Evolutionary conservation across 2,113 vertebrate species (phyloP).

Genomic region (Cavia porcellus): DNA sequence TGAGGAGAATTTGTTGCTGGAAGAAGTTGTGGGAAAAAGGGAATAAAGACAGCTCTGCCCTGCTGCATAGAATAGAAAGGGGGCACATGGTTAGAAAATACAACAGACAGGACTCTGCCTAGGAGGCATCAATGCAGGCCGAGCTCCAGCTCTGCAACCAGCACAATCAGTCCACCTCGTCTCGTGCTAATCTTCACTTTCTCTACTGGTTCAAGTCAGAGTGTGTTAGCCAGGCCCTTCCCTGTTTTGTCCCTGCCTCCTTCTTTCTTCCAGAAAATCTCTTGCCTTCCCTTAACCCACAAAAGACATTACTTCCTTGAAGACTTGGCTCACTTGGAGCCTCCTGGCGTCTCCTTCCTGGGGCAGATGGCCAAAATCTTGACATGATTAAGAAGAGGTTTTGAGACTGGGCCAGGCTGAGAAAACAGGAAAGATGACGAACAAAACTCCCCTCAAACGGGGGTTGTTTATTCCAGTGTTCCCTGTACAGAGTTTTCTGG

Average conservation of each 20-base stretch:
- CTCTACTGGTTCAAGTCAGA: not conserved
- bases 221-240: not conserved
- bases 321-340: conserved; percentile 72
- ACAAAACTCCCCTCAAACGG: conserved; percentile 6
- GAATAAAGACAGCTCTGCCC: not conserved
- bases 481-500: conserved; percentile 61
- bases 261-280: conserved; percentile 65
- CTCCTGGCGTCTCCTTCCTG: conserved; percentile 73
- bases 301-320: conserved; percentile 78
- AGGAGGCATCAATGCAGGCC: not conserved
- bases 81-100: not conserved
- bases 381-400: conserved; percentile 81
- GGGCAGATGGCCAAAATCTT: conserved; percentile 77
- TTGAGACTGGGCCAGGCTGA: conserved; percentile 70
- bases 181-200: conserved; percentile 3
- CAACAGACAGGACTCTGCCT: not conserved
- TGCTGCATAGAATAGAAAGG: not conserved
- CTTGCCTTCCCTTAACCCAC: conserved; percentile 69
- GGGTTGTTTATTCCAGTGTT: conserved; percentile 74
- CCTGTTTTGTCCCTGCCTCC: not conserved
- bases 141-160: too few relatives aligned
- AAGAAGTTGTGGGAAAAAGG: not conserved
- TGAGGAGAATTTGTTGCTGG: not conserved
- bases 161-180: not conserved
- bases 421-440: conserved; percentile 83